phyloP scores from a whole-genome alignment of 2,888 invertebrate genomes.

The Rhimphoctona megacephalus region DNA sequence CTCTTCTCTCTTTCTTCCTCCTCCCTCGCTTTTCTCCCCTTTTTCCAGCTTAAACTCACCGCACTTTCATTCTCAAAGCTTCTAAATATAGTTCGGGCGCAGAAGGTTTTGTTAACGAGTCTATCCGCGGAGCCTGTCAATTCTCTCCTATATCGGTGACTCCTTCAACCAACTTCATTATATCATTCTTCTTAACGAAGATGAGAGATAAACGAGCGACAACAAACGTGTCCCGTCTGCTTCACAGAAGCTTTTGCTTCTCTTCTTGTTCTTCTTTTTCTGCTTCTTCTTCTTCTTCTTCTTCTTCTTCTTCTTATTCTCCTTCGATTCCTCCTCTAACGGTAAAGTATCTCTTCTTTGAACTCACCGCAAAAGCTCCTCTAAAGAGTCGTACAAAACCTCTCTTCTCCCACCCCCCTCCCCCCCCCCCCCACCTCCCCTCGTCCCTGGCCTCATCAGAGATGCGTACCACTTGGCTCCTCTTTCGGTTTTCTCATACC shows the following conservation, averaged over 20 bases:
- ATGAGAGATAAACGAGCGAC: slow-evolving; percentile 65
- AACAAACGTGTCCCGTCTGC: slow-evolving; percentile 13
- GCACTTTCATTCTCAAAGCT: not conserved
- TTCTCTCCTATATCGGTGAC: slow-evolving; percentile 40
- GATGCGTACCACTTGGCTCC: slow-evolving; percentile 58
- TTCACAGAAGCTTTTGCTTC: not conserved
- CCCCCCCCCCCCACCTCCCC: not conserved
- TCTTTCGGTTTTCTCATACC: slow-evolving; percentile 25
- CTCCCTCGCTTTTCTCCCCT: not conserved
- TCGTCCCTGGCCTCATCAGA: slow-evolving; percentile 24
- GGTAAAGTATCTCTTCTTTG: slow-evolving; percentile 54
- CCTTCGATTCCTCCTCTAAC: slow-evolving; percentile 11
- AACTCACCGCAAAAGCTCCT: slow-evolving; percentile 54
- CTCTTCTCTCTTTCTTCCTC: not conserved
- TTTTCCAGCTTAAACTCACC: not conserved
- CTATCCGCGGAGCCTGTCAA: slow-evolving; percentile 31
- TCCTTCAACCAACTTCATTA: slow-evolving; percentile 60
- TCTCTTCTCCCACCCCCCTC: not conserved
- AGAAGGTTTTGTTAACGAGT: slow-evolving; percentile 33
- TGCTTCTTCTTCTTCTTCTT: no score
- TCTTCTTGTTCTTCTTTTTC: not conserved
- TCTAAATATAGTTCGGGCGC: slow-evolving; percentile 12
- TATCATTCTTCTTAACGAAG: slow-evolving; percentile 49
- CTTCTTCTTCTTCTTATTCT: not conserved
- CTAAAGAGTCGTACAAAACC: not conserved